Evolutionary conservation across 1,140 invertebrate species (phyloP).

Genomic region (Chelonus insularis): DNA sequence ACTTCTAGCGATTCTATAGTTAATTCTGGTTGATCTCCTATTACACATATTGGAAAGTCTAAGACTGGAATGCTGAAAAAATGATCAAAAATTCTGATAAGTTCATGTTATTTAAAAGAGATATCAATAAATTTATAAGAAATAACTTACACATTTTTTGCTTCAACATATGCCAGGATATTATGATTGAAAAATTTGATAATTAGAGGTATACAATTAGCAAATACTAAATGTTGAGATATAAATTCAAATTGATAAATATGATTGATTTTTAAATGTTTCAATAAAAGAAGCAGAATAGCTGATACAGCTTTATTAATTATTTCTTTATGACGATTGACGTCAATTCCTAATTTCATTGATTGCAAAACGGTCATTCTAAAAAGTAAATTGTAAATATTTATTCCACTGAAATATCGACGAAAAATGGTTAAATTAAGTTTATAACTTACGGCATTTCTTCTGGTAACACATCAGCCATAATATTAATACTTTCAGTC

Average conservation of each 20-base stretch:
- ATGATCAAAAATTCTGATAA: constrained; percentile 2
- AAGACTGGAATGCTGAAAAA: constrained; percentile 80
- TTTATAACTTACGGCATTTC: constrained; percentile 86
- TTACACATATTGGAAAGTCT: constrained; percentile 95
- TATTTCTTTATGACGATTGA: constrained; percentile 98
- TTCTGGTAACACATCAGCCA: constrained; percentile 95
- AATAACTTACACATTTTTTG: constrained; percentile 89
- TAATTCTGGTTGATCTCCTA: constrained; percentile 93
- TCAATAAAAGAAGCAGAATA: constrained; percentile 89
- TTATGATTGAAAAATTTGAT: constrained; percentile 99
- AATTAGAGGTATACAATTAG: constrained; percentile 98
- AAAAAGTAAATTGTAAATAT: no score
- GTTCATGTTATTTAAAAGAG: not conserved
- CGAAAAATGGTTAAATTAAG: no score
- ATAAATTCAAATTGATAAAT: constrained; percentile 99
- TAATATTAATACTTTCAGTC: constrained; percentile 97
- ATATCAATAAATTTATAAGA: not conserved
- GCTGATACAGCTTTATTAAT: constrained; percentile 98
- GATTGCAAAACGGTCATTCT: constrained; percentile 95
- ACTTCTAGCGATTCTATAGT: constrained; percentile 92
- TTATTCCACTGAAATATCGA: no score
- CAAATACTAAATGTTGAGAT: constrained; percentile 98
- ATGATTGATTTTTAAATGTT: constrained; percentile 99
- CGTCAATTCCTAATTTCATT: constrained; percentile 95
- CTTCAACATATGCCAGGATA: constrained; percentile 91